These are phyloP conservation scores for Caprella mutica DNA, from an alignment of 2,888 invertebrate species.

Conservation along the genomic window DNA sequence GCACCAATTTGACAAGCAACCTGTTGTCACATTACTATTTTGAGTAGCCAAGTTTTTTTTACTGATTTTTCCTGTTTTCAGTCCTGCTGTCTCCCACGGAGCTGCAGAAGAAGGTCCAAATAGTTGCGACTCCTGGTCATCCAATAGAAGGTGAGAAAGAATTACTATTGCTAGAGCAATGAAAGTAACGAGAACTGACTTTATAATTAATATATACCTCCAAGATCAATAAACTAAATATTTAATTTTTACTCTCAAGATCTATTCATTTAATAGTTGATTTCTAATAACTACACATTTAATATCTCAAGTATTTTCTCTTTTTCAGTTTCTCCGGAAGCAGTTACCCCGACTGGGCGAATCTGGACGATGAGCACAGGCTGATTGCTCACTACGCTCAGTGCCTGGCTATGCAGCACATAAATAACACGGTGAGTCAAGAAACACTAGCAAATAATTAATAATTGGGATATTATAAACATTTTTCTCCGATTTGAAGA, in stretches of 20 bases:
- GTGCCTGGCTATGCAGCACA: slow-evolving; percentile 57
- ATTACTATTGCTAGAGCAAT: background rate
- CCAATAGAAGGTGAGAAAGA: slow-evolving; percentile 30
- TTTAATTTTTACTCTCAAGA: no score
- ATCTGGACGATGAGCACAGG: slow-evolving; percentile 67
- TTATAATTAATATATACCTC: no score
- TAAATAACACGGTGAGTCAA: slow-evolving; percentile 5
- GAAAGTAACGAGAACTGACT: background rate
- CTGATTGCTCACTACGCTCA: slow-evolving; percentile 95
- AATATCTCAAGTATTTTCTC: no score
- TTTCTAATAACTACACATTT: no score
- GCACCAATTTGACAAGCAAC: no score
- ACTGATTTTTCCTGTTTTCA: background rate
- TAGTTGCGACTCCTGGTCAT: slow-evolving; percentile 29
- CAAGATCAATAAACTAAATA: no score
- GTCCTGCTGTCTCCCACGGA: slow-evolving; percentile 3
- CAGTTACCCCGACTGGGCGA: slow-evolving; percentile 32
- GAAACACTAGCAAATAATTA: no score
- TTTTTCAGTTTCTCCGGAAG: slow-evolving; percentile 20
- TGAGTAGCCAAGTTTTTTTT: no score
- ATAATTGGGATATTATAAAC: no score
- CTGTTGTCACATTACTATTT: no score
- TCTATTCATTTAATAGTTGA: no score
- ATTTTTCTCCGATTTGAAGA: no score
- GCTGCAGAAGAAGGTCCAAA: slow-evolving; percentile 10